Base-by-base conservation (phyloP, 2,888 invertebrate species). In the Laspeyria flexula region DNA sequence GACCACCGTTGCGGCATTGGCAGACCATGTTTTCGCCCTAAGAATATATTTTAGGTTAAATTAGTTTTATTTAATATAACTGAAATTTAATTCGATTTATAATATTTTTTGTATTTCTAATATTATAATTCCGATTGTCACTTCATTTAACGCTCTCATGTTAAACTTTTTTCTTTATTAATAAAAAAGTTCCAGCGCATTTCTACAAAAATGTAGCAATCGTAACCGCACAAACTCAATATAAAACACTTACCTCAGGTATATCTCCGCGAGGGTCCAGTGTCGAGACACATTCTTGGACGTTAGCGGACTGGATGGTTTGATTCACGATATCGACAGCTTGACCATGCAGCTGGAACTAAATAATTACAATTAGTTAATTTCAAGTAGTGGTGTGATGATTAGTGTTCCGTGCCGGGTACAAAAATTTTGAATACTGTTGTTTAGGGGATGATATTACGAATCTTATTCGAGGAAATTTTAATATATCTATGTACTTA, bases 251-350 rank as follows among this genome's bases (percentile, higher is more conserved):
- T 62, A 81, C 87, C 58, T 86, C 86, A 5, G 83, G 90, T 16
- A 92, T 91, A 48, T 92, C 92, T 3, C 93, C 84, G 43, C 92
- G 78, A 60, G 80, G 77, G 5, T 51, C 34, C n/a, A 15, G 9
- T 3, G 35, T 27, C 41, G 76, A 70, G 48, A 75, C 83, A 83
- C 97, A 97, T 72, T 97, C 96, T 49, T 94, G 94, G 1, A 98
- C 95, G 79, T 98, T 97, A 0, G 96, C 95, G 0, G 97, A 96
- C 73, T 96, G 96, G 37, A 95, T 93, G 1, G 96, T 95, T 13
- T 96, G 94, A 59, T 94, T 94, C 18, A 96, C 92, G 43, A 97
- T 91, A 71, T 96, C 95, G 23, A 97, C 84, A 38, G 94, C 93
- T 38, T 92, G 85, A 15, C 94, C 95, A 43, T 95, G 94, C 29